Evolutionary conservation across 2,888 invertebrate species (phyloP).

Genomic region (Megalurothrips usitatus): DNA sequence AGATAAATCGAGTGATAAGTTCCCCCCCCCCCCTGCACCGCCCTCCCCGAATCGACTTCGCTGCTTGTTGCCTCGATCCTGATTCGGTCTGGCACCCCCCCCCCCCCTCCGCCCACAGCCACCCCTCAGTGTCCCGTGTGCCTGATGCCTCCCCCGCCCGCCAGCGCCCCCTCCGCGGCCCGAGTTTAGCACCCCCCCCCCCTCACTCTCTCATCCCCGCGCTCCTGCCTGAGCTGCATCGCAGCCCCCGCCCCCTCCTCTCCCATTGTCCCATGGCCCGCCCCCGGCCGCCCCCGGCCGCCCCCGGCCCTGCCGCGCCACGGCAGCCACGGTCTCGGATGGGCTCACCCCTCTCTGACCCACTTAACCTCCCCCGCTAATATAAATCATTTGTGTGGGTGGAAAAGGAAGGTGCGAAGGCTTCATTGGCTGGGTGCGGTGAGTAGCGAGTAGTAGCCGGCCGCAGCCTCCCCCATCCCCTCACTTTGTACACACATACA

Average conservation of each 20-base stretch:
- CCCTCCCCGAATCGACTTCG: not conserved
- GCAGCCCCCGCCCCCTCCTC: not conserved
- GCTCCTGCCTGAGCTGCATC: not conserved
- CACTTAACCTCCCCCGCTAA: not conserved
- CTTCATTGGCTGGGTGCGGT: not conserved
- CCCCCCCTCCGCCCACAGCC: not conserved
- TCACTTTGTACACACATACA: not conserved
- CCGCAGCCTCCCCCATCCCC: not conserved
- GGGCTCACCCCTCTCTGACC: not conserved
- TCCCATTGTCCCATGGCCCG: not conserved
- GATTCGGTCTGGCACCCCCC: conserved; percentile 2
- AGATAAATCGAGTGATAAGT: conserved; percentile 1
- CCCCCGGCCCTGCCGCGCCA: not conserved
- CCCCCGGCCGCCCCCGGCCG: not conserved
- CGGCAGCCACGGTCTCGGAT: not conserved
- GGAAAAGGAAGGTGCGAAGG: not conserved
- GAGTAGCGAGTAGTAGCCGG: not conserved
- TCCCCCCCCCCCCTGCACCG: not conserved
- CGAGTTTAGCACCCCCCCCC: not conserved
- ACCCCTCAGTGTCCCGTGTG: not conserved
- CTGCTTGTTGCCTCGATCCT: not conserved
- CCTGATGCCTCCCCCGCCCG: not conserved
- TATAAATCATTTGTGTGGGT: not conserved
- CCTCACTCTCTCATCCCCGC: not conserved
- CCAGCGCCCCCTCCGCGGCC: not conserved